Percentiles rank a stretch among this genome's conserved stretches.
These are phyloP conservation scores for Empis livida DNA, from an alignment of 2,888 invertebrate species.

Conservation along the genomic window DNA sequence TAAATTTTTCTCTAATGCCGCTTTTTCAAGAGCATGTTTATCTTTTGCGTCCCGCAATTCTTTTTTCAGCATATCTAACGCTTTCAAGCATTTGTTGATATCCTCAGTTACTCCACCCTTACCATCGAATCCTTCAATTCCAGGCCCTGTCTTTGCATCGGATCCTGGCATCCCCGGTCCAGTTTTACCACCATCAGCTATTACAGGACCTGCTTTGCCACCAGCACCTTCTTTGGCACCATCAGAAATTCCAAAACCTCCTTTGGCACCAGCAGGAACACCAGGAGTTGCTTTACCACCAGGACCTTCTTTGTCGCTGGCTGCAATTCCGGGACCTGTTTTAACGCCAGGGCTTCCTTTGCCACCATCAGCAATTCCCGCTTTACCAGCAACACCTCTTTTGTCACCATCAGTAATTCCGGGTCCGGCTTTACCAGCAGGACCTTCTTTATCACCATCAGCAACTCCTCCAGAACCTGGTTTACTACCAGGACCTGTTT, in stretches of 20 bases:
- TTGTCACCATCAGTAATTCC: no score
- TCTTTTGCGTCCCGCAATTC: not conserved
- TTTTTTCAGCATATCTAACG: no score
- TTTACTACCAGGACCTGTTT: not conserved
- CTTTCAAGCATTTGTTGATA: no score
- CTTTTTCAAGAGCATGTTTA: not conserved
- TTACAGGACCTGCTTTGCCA: no score
- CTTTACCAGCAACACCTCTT: no score
- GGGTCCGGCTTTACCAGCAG: not conserved
- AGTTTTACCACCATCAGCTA: not conserved
- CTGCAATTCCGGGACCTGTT: not conserved
- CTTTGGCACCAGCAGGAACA: not conserved
- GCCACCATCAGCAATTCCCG: not conserved
- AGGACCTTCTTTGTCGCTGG: not conserved
- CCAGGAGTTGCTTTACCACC: not conserved
- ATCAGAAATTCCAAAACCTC: no score
- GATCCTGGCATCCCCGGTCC: no score
- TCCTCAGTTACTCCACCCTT: no score
- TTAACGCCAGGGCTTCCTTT: not conserved
- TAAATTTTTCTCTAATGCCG: conserved; percentile 1
- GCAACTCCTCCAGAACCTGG: not conserved
- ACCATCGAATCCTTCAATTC: not conserved
- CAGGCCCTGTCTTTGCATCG: not conserved
- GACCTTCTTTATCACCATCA: not conserved
- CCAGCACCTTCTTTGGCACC: not conserved